Percentiles rank a stretch among this genome's conserved stretches.
phyloP scores from a whole-genome alignment of 2,888 invertebrate genomes.

The Nomada ferruginata region DNA sequence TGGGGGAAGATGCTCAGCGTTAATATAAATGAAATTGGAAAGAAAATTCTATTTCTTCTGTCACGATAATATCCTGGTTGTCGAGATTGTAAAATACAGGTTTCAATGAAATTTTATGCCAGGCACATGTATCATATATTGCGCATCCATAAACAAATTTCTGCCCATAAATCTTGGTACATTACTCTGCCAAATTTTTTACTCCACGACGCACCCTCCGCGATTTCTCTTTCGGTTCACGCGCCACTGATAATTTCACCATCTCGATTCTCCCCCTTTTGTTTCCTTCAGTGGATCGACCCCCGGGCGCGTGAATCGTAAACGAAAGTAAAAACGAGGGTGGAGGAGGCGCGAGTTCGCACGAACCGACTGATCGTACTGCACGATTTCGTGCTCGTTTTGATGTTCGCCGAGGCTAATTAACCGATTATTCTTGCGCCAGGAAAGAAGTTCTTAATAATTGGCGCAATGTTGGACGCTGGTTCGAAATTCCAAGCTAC shows the following conservation, averaged over 20 bases:
- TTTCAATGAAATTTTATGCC: no score
- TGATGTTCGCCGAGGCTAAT: conserved; percentile 46
- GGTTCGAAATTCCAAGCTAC: conserved; percentile 25
- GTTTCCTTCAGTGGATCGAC: conserved; percentile 9
- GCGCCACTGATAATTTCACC: conserved; percentile 20
- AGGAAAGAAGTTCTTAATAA: conserved; percentile 42
- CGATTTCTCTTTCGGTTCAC: conserved; percentile 22
- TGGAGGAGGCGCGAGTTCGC: not conserved
- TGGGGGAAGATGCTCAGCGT: not conserved
- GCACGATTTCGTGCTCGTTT: conserved; percentile 48
- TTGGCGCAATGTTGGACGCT: conserved; percentile 26
- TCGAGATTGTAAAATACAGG: no score
- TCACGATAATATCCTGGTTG: no score
- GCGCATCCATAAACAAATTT: not conserved
- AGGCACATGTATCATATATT: not conserved
- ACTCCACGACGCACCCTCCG: conserved; percentile 2
- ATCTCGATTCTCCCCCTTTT: conserved; percentile 12
- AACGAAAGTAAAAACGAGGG: conserved; percentile 8
- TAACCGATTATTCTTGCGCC: conserved; percentile 27
- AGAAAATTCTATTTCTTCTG: not conserved
- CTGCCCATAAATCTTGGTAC: not conserved
- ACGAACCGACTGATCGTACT: conserved; percentile 17
- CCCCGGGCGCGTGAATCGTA: not conserved
- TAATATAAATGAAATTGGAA: no score
- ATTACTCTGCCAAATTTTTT: conserved; percentile 16